These are phyloP conservation scores for Seriola quinqueradiata DNA, from an alignment of 2,113 vertebrate species.

Conservation along the genomic window DNA sequence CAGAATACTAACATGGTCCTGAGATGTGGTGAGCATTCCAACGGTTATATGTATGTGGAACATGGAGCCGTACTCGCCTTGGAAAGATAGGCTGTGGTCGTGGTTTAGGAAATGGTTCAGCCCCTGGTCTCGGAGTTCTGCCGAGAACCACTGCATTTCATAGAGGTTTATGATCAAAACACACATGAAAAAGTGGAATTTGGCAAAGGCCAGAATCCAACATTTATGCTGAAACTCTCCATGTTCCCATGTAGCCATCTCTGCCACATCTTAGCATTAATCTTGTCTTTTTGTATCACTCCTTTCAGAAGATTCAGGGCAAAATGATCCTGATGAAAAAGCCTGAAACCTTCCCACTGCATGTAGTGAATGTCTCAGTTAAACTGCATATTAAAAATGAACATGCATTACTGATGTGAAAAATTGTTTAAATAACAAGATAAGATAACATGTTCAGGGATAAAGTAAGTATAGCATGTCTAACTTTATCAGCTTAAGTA, in stretches of 20 bases:
- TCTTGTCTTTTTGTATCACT: slow-evolving; percentile 31
- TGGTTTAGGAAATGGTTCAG: slow-evolving; percentile 82
- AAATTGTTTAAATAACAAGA: slow-evolving; percentile 62
- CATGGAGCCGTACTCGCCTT: slow-evolving; percentile 73
- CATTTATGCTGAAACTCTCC: slow-evolving; percentile 43
- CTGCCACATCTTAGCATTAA: slow-evolving; percentile 31
- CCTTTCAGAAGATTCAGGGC: slow-evolving; percentile 7
- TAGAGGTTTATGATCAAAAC: slow-evolving; percentile 74
- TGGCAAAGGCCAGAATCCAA: slow-evolving; percentile 47
- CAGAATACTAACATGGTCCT: slow-evolving; percentile 74
- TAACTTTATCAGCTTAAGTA: slow-evolving; percentile 69
- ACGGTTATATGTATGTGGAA: slow-evolving; percentile 83
- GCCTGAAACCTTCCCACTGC: neutral
- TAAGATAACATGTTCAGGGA: slow-evolving; percentile 64
- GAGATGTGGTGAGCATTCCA: slow-evolving; percentile 85
- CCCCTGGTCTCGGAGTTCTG: slow-evolving; percentile 72
- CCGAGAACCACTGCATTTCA: slow-evolving; percentile 71
- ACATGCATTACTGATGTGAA: slow-evolving; percentile 38
- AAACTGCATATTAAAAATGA: slow-evolving; percentile 36
- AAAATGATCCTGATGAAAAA: neutral
- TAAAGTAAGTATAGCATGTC: slow-evolving; percentile 54
- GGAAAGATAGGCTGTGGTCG: slow-evolving; percentile 81
- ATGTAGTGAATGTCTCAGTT: slow-evolving; percentile 1
- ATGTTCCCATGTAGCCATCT: slow-evolving; percentile 45
- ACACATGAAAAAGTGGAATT: slow-evolving; percentile 71